Percentiles rank a stretch among this genome's conserved stretches.
phyloP scores from a whole-genome alignment of 2,888 invertebrate species.

The Bombyx huttoni region DNA sequence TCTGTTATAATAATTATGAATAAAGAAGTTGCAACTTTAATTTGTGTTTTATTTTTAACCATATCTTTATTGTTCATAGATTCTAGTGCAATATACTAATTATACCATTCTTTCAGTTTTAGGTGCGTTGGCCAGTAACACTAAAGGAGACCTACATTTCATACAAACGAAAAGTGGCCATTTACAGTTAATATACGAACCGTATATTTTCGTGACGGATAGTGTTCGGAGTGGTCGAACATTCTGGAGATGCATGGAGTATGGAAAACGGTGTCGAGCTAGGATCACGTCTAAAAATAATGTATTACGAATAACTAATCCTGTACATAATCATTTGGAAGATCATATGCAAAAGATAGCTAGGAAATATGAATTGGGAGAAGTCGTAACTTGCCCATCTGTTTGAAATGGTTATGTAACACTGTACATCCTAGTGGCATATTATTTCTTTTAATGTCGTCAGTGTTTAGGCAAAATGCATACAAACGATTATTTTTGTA shows the following conservation, averaged over 20 bases:
- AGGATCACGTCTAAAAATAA: slow-evolving; percentile 65
- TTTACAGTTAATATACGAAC: slow-evolving; percentile 59
- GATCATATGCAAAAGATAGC: slow-evolving; percentile 57
- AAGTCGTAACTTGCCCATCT: slow-evolving; percentile 59
- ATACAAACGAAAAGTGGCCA: slow-evolving; percentile 67
- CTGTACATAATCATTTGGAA: slow-evolving; percentile 53
- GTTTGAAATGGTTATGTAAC: slow-evolving; percentile 23
- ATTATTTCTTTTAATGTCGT: not conserved
- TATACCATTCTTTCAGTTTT: slow-evolving; percentile 25
- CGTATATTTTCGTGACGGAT: slow-evolving; percentile 64
- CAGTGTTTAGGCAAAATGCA: not conserved
- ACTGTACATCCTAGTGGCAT: not conserved
- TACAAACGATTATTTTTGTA: too few relatives aligned
- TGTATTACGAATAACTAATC: slow-evolving; percentile 54
- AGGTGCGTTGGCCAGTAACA: slow-evolving; percentile 36
- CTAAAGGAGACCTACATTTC: slow-evolving; percentile 58
- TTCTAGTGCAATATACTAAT: slow-evolving; percentile 6
- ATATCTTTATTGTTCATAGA: not conserved
- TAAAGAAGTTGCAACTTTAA: not conserved
- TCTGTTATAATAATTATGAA: not conserved
- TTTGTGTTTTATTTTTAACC: not conserved
- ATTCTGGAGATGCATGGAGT: slow-evolving; percentile 67
- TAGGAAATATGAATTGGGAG: slow-evolving; percentile 55
- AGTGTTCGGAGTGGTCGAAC: slow-evolving; percentile 64
- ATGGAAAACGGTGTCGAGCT: slow-evolving; percentile 61